Evolutionary conservation across 1,140 invertebrate species (phyloP).

Genomic region (Calephelis virginiensis): DNA sequence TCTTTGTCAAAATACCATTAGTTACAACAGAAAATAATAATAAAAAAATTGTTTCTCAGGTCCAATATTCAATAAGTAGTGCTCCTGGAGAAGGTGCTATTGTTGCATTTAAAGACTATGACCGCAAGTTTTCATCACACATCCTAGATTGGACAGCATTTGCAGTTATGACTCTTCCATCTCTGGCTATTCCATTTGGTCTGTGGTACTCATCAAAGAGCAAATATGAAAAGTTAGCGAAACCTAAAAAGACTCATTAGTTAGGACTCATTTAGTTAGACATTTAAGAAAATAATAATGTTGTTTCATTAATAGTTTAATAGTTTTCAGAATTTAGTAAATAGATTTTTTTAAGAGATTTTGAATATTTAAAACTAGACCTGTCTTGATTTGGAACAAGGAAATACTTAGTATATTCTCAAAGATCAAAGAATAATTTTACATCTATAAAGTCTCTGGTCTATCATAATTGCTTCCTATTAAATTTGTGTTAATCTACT

Average conservation of each 20-base stretch:
- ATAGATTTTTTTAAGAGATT: too few relatives aligned
- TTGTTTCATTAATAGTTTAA: conserved; percentile 17
- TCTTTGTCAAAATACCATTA: not conserved
- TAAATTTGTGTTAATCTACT: too few relatives aligned
- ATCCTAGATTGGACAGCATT: conserved; percentile 98
- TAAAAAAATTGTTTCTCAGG: conserved; percentile 59
- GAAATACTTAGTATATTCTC: too few relatives aligned
- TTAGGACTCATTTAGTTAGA: conserved; percentile 39
- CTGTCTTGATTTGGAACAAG: too few relatives aligned
- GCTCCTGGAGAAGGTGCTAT: conserved; percentile 98
- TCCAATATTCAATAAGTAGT: conserved; percentile 93
- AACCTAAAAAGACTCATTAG: conserved; percentile 82
- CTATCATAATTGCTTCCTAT: too few relatives aligned
- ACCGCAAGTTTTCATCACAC: conserved; percentile 98
- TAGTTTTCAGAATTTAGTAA: not conserved
- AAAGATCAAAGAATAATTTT: too few relatives aligned
- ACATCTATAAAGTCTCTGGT: too few relatives aligned
- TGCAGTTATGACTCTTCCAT: conserved; percentile 96
- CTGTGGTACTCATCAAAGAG: conserved; percentile 97
- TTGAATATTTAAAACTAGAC: too few relatives aligned
- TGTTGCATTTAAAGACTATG: conserved; percentile 96
- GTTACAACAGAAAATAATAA: not conserved
- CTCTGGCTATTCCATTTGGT: conserved; percentile 94
- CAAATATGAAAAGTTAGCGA: conserved; percentile 92
- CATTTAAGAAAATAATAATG: conserved; percentile 31